phyloP scores from a whole-genome alignment of 2,888 invertebrate species.

The Cremastobaeus sp. region DNA sequence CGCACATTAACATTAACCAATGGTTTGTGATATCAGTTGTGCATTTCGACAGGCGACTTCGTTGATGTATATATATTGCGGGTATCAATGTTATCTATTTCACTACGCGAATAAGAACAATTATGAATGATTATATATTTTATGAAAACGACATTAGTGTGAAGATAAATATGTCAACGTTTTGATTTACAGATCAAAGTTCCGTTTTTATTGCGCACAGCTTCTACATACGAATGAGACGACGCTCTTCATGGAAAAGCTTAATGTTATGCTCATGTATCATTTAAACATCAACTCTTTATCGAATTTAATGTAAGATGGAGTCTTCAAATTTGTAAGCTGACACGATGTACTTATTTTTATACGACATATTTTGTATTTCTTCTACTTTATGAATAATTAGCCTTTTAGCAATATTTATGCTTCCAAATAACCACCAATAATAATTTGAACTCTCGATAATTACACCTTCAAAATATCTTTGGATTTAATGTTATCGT shows the following conservation, averaged over 20 bases:
- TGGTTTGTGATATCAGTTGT: conserved; percentile 19
- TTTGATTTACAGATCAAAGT: conserved; percentile 15
- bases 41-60: conserved; percentile 22
- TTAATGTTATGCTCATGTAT: conserved; percentile 19
- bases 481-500: no score
- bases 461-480: no score
- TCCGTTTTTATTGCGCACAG: conserved; percentile 6
- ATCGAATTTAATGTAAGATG: conserved; percentile 35
- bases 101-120: conserved; percentile 1
- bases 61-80: conserved; percentile 21
- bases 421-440: no score
- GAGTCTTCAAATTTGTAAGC: neutral
- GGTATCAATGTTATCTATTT: conserved; percentile 22
- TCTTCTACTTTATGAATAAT: no score
- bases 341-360: conserved; percentile 29
- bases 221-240: conserved; percentile 13
- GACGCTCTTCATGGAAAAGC: conserved; percentile 11
- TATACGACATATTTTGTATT: conserved; percentile 2
- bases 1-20: conserved; percentile 5
- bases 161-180: conserved; percentile 6
- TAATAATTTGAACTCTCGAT: no score
- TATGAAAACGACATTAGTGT: conserved; percentile 22
- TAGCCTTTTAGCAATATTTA: no score
- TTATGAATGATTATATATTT: conserved; percentile 27
- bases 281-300: conserved; percentile 18